Evolutionary conservation across 92 coral and sea anemone species (phyloP).

Genomic region (Micromussa lordhowensis): DNA sequence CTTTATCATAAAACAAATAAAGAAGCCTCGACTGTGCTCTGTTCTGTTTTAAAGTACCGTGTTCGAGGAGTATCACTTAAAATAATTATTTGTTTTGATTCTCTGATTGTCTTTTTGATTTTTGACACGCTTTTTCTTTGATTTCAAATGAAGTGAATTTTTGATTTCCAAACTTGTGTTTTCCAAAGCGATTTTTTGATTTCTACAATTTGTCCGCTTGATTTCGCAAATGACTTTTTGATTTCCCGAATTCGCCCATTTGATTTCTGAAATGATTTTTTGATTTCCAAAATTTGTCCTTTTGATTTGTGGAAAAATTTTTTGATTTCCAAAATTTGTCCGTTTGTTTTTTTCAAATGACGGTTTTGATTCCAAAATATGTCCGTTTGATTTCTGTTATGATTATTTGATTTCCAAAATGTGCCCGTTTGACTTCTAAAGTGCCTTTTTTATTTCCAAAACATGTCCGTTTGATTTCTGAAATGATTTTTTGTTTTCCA

Average conservation of each 20-base stretch:
- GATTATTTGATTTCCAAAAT: constrained; percentile 3
- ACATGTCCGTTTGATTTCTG: background rate
- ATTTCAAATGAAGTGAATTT: background rate
- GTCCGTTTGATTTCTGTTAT: constrained; percentile 4
- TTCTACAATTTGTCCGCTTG: background rate
- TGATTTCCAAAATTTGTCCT: no score
- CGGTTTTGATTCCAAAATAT: background rate
- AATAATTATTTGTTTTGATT: background rate
- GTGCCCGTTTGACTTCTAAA: no score
- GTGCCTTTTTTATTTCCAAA: no score
- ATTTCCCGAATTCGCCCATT: background rate
- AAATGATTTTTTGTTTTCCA: constrained; percentile 1
- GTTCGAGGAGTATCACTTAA: no score
- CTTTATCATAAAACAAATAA: no score
- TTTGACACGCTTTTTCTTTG: no score
- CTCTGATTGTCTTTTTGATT: background rate
- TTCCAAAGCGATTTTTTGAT: constrained; percentile 1
- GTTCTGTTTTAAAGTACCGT: no score
- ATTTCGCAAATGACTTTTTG: constrained; percentile 11
- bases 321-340: constrained; percentile 10
- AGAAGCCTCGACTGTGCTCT: no score
- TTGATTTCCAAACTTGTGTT: background rate
- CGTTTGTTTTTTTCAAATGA: constrained; percentile 11
- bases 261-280: no score
- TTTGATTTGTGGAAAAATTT: no score